Conservation (phyloP, 2,888 invertebrate genomes). For the Papilio elwesi region DNA sequence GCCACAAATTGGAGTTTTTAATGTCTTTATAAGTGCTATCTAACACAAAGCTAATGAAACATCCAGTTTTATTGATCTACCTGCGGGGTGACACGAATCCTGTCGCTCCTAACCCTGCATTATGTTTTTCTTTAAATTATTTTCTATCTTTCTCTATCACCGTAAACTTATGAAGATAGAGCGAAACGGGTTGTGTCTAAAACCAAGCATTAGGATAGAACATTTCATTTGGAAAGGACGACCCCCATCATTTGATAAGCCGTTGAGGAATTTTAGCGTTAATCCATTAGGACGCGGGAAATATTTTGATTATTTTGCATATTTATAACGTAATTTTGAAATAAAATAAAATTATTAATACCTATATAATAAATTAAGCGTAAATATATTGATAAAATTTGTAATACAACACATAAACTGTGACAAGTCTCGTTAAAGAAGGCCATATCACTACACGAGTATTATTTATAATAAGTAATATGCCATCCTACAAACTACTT, state of each 20-base stretch:
- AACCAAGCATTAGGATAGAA: constrained; percentile 68
- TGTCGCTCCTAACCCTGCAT: constrained; percentile 72
- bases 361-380: constrained; percentile 26
- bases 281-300: constrained; percentile 70
- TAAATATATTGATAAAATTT: no score
- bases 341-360: not conserved
- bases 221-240: constrained; percentile 76
- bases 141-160: constrained; percentile 59
- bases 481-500: no score
- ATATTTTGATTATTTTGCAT: constrained; percentile 56
- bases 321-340: constrained; percentile 3
- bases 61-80: constrained; percentile 81
- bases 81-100: constrained; percentile 78
- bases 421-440: no score
- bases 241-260: constrained; percentile 81
- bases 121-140: constrained; percentile 77
- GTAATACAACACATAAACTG: no score
- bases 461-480: no score
- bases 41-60: constrained; percentile 79
- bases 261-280: constrained; percentile 75
- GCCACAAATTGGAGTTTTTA: constrained; percentile 68
- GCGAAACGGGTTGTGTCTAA: constrained; percentile 55
- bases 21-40: constrained; percentile 83
- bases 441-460: no score
- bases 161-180: constrained; percentile 47